phyloP scores from a whole-genome alignment of 30 jellyfish, hydroid and myxozoan species.

The Hydractinia echinata region DNA sequence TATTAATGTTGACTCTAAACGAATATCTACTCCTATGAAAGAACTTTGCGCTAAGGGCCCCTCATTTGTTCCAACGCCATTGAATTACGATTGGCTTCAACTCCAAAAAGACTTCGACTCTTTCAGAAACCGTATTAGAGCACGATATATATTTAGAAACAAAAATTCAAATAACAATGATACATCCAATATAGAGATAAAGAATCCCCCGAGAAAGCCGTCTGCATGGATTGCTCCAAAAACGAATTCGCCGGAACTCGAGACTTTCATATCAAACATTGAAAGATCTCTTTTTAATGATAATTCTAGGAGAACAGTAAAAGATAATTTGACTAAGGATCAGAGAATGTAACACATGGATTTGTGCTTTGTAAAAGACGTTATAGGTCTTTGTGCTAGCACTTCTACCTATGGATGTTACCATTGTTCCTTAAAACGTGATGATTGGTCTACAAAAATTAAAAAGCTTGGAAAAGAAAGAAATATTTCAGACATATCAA shows the following conservation, averaged over 20 bases:
- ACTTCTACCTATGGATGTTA: too few species aligned
- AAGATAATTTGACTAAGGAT: neutral
- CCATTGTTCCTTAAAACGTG: too few species aligned
- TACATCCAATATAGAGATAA: neutral
- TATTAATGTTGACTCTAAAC: neutral
- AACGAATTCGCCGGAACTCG: neutral
- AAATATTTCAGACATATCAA: too few species aligned
- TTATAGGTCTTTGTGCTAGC: too few species aligned
- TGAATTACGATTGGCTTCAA: neutral
- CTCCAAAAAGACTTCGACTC: constrained; percentile 5
- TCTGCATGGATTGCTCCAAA: constrained; percentile 1
- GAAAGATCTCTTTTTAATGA: constrained; percentile 1
- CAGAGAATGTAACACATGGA: neutral
- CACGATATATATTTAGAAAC: neutral
- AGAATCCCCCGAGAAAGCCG: neutral
- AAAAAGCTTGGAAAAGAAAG: too few species aligned
- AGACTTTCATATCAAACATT: neutral
- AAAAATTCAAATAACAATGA: neutral
- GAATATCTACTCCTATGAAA: neutral
- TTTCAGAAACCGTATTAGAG: neutral
- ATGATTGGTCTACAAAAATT: too few species aligned
- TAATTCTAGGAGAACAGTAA: neutral
- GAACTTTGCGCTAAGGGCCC: constrained; percentile 11
- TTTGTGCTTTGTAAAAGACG: too few species aligned
- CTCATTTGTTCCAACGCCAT: constrained; percentile 14